A percentile compares a stretch with the other conserved stretches of the same genome.
Conservation (phyloP, 1,140 invertebrate species). For the Dufourea novaeangliae region DNA sequence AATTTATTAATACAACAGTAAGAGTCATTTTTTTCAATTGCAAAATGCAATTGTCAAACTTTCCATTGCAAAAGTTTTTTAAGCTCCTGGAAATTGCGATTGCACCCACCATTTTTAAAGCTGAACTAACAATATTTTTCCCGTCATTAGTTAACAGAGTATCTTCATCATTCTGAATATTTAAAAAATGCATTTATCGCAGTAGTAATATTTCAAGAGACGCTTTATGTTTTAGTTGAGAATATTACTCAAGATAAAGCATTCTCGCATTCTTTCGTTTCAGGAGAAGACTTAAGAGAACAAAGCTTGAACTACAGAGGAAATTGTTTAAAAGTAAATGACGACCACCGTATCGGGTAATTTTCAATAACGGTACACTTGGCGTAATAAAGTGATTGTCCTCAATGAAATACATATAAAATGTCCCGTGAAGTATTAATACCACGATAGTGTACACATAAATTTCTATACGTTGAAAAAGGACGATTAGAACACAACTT, state of each 20-base stretch:
- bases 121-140: not conserved
- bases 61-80: no score
- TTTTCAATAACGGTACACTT: not conserved
- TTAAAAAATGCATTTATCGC: not conserved
- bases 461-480: no score
- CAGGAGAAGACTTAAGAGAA: not conserved
- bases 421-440: no score
- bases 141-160: not conserved
- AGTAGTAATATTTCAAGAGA: not conserved
- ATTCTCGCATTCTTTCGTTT: not conserved
- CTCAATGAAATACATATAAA: not conserved
- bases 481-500: no score
- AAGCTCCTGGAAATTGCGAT: not conserved
- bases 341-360: not conserved
- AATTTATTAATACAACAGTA: no score
- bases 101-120: not conserved
- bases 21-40: no score
- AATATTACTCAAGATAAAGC: not conserved
- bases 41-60: no score
- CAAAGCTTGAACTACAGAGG: no score
- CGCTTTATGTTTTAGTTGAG: not conserved
- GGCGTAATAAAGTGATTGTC: not conserved
- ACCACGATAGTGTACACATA: no score
- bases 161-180: not conserved
- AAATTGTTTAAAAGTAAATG: not conserved